Evolutionary conservation across 2,888 invertebrate species (phyloP).

Genomic region (Leptinotarsa juncta): DNA sequence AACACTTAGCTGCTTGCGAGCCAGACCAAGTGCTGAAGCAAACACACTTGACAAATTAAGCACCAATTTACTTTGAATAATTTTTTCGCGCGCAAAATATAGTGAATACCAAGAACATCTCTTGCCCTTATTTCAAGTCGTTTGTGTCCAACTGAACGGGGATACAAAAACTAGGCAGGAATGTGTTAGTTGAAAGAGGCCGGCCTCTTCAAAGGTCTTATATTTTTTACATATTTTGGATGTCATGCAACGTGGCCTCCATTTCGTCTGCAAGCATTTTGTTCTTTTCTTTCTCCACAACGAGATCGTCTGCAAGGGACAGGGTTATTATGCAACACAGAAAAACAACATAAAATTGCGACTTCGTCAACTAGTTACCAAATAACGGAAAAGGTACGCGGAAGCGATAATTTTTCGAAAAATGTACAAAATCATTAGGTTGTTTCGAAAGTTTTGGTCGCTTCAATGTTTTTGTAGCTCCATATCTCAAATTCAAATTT

Average conservation of each 20-base stretch:
- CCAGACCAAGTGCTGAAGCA: constrained; percentile 27
- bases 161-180: constrained; percentile 41
- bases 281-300: constrained; percentile 94
- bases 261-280: constrained; percentile 97
- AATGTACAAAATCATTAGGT: background rate
- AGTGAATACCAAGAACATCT: constrained; percentile 17
- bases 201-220: constrained; percentile 35
- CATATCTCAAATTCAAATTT: too few relatives aligned
- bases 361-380: constrained; percentile 18
- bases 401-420: background rate
- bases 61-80: constrained; percentile 33
- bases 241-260: constrained; percentile 98
- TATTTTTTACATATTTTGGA: constrained; percentile 92
- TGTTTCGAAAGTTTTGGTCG: too few relatives aligned
- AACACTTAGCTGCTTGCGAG: constrained; percentile 28
- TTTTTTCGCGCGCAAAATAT: constrained; percentile 10
- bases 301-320: constrained; percentile 89
- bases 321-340: constrained; percentile 63
- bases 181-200: constrained; percentile 41
- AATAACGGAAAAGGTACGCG: background rate
- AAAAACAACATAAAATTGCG: constrained; percentile 51
- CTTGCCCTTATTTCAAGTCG: constrained; percentile 24
- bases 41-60: constrained; percentile 33
- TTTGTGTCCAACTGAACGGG: constrained; percentile 34
- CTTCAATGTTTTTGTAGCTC: too few relatives aligned